Evolutionary conservation across 2,888 invertebrate species (phyloP), one percentile per base, ranked within the genome.

Genomic region (Chrysina gloriosa): DNA sequence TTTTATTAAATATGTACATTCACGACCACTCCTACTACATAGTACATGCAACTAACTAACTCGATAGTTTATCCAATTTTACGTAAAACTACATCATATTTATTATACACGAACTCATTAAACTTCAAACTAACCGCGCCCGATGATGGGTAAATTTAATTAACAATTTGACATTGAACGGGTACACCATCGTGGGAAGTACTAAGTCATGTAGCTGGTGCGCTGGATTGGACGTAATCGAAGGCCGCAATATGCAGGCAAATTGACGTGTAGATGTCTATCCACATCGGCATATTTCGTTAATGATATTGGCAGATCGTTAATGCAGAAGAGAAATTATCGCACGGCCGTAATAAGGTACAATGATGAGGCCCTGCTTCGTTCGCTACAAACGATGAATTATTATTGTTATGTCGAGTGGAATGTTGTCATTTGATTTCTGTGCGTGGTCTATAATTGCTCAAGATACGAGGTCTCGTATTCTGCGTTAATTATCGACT

Each of bases 221-320:
- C 9, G 21, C 21, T n/a, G 7, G 21, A 45, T 16, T 45, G 19
- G 21, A 45, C 9, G 21, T 45, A 45, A 45, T 45, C 45, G 21
- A 45, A 45, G 3, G 19, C 19, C 21, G 9, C n/a, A 21, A 19
- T 19, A 45, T 19, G 16, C 21, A 21, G 16, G 6, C 29, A 52
- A 52, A 31, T 52, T 52, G 31, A 23, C 48, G 25, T 11, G 48
- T 16, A 52, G 14, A 11, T 52, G 52, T 52, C 52, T 31, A 52
- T 52, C 52, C 29, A 5, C 31, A 5, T 19, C 31, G 19, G 31
- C 19, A 9, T 52, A 29, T 52, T 45, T 31, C 34, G 31, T 31
- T 52, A 52, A 50, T 50, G 50, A 31, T 31, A 52, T 31, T 31
- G 31, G 7, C 31, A 31, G 29, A 16, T 52, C 16, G 29, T 16